Base-by-base conservation (phyloP, 1,140 invertebrate species). In the Ectropis grisescens region DNA sequence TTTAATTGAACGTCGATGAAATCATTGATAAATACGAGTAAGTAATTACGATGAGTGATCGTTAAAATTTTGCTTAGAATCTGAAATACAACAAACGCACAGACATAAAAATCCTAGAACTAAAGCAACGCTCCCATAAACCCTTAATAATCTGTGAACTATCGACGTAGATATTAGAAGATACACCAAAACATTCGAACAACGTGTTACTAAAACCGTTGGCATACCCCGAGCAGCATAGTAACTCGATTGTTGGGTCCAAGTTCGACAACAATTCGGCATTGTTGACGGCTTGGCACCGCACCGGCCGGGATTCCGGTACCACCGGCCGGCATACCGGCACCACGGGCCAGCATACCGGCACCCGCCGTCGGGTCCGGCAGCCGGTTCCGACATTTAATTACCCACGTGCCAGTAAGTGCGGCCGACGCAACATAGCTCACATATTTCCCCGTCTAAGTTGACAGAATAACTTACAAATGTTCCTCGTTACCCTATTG, bases 371-470 rank as follows among this genome's bases (percentile, higher is more conserved):
- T 15, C 34, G 46, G 46, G 50, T 58, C 66, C 47, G 57, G 52
- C 68, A 59, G 56, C 66, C 47, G 57, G 52, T 66, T 58, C 64
- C 51, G 72, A 69, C 66, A 78, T 78, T 78, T 78, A 78, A 74
- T 80, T 80, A 80, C 57, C 65, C 74, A 70, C 75, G 68, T 72
- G 60, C 75, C 71, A 45, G 37, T 26, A 42, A 47, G 53, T 55
- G 42, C 44, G 40, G 49, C 53, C 52, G 49, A 51, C 37, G 40
- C 55, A 44, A 52, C 59, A 79, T 75, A 51, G 37, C 54, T 58
- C 45, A 48, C 57, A 74, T 79, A 65, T 58, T 68, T 66, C 38
- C 41, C 54, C 54, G 41, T 43, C 48, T 64, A 61, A 53, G 46
- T 65, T 61, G 41, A 50, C 52, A 53, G 46, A 56, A 69, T 75